Evolutionary conservation across 2,113 vertebrate genomes (phyloP), one percentile per base, ranked within the genome.

Genomic region (Centropus bengalensis): DNA sequence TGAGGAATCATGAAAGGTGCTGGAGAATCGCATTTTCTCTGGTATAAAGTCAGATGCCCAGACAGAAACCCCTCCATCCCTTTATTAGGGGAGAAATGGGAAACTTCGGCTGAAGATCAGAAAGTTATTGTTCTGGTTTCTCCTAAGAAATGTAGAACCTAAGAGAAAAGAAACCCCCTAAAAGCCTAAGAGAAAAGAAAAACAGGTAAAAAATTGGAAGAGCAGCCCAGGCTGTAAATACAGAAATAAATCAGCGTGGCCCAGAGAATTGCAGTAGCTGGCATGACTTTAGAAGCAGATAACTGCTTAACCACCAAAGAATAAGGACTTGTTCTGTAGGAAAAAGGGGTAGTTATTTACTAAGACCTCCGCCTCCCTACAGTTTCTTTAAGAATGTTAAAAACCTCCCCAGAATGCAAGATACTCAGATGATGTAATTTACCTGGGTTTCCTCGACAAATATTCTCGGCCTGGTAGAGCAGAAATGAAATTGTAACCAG

Each of bases 381-480:
- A 22, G 4, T 22, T 49, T 33, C 51, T 36, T 58, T 12, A 49
- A 30, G 27, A 8, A 0, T 5, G 12, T 42, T 56, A 33, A 26
- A 63, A 59, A 5, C 4, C 1, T 52, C 51, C 16, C 23, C 0
- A 22, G 84, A 84, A 30, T 38, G 11, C 54, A 30, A 55, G 63
- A 3, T 38, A 47, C 15, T 47, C 33, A 27, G 52, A 17, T 62
- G 30, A 21, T 47, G 38, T 20, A 1, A 60, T 56, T 71, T 26
- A 10, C 19, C 8, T 59, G n/a, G 16, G 60, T 54, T 75, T 70
- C 52, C 80, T 81, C 2, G 1, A 23, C 13, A 32, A 44, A 16
- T 11, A 38, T 62, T 36, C 49, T n/a, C 3, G 0, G 32, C 24
- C 5, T 0, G 2, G 20, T 27, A 9, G 10, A 55, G 70, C n/a